Evolutionary conservation across 2,113 vertebrate species (phyloP), one percentile per base, ranked within the genome.

Genomic region (Piliocolobus tephrosceles): DNA sequence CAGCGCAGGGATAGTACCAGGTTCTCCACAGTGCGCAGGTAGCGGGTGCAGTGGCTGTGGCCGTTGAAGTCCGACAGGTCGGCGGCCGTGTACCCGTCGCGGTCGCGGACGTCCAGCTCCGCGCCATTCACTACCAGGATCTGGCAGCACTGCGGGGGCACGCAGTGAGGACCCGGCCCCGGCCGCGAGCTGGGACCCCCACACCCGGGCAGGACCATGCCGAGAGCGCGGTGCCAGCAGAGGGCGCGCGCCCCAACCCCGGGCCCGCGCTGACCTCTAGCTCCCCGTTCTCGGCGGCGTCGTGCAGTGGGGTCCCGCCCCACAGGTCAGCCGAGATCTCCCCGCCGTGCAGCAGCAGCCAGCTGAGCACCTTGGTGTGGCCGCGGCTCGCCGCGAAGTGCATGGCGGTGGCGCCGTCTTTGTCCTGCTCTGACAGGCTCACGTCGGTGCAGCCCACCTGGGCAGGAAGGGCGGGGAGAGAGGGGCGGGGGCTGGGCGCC

Each of bases 101-200:
- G 99, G 98, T 99, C 99, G 3, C 98, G 99, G 72, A 99, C 93
- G 64, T 99, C 99, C 96, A 99, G 98, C 98, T 99, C 99, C 81
- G 99, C 99, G 0, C 99, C 99, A 0, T 99, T 99, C 88, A 99
- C 99, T 88, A 99, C 99, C 20, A 99, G 98, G 94, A 99, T 99
- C 99, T 99, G 99, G 98, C 99, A 99, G 98, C 99, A 99, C 99
- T 99, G 98, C 22, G 68, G 88, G 38, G 40, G 35, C 18, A 13
- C 2, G 81, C 1, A 47, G 91, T 92, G 55, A 94, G 95, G 61
- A 35, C 20, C 4, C 20, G 23, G 78, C 40, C 5, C 0, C 0
- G 8, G 35, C 32, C 12, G n/a, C 2, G 0, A 20, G 13, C 84
- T 16, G 2, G 43, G 40, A 9, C 18, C 58, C 40, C 38, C 13